Conservation (phyloP, 2,888 invertebrate species). For the Drosophila acutilabella region DNA sequence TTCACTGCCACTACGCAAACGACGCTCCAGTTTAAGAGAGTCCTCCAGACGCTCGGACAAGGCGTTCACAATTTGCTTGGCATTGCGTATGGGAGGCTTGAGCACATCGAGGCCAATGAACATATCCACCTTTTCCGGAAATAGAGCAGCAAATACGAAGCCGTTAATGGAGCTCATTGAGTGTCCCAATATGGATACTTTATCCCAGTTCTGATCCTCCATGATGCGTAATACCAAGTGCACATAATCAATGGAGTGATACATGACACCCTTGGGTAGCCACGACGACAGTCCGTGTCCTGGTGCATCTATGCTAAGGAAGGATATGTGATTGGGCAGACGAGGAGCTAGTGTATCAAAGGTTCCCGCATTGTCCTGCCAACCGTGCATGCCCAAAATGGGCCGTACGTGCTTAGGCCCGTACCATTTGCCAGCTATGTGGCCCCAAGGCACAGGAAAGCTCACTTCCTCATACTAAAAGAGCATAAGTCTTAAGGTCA, state of each 20-base stretch:
- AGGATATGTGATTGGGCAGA: conserved; percentile 85
- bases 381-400: conserved; percentile 91
- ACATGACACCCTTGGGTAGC: conserved; percentile 87
- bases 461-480: conserved; percentile 87
- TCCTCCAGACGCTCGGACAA: conserved; percentile 85
- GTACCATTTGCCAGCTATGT: conserved; percentile 90
- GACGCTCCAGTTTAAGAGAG: conserved; percentile 84
- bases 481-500: conserved; percentile 4
- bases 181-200: conserved; percentile 89
- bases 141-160: conserved; percentile 88
- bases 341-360: conserved; percentile 90
- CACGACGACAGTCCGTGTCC: conserved; percentile 91
- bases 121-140: conserved; percentile 86
- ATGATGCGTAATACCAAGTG: conserved; percentile 86
- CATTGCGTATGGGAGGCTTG: conserved; percentile 76
- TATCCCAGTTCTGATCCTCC: conserved; percentile 89
- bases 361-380: conserved; percentile 90
- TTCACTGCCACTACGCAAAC: conserved; percentile 83
- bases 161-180: conserved; percentile 89
- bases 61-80: conserved; percentile 66
- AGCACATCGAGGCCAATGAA: conserved; percentile 81
- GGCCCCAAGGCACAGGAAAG: conserved; percentile 90
- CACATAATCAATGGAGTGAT: conserved; percentile 85
- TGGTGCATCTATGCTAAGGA: conserved; percentile 89
- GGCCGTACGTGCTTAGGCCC: conserved; percentile 88